Percentiles rank a stretch among this genome's conserved stretches.
Conservation (phyloP, 1,140 invertebrate species). For the Cardiocondyla obscurior region DNA sequence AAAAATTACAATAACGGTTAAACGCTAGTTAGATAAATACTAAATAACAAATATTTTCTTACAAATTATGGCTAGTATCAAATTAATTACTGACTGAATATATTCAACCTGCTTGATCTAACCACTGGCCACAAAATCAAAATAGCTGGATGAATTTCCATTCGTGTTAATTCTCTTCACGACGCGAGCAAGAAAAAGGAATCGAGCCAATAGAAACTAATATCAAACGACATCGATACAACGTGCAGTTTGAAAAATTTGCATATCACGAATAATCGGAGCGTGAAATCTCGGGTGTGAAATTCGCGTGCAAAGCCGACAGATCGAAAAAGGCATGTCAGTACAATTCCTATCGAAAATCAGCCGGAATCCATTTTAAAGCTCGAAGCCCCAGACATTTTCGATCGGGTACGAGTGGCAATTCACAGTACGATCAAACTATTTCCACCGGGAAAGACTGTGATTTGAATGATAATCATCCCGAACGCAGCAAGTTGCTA, state of each 20-base stretch:
- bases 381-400: neutral
- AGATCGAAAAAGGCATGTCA: neutral
- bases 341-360: constrained; percentile 15
- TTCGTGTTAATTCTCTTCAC: neutral
- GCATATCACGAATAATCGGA: neutral
- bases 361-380: neutral
- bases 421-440: neutral
- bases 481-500: constrained; percentile 24
- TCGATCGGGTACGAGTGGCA: neutral
- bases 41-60: too few species aligned
- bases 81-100: too few species aligned
- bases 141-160: too few species aligned
- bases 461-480: constrained; percentile 44
- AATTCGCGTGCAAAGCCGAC: neutral
- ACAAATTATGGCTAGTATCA: too few species aligned
- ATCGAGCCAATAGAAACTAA: neutral
- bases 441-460: constrained; percentile 6
- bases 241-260: neutral
- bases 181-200: neutral
- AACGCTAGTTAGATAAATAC: too few species aligned
- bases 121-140: too few species aligned
- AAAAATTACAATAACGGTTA: too few species aligned
- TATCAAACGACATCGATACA: neutral
- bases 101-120: too few species aligned
- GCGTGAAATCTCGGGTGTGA: neutral